Base-by-base conservation (phyloP, 37 sponge, comb jelly and placozoan genomes). In the Aphrocallistes beatrix region DNA sequence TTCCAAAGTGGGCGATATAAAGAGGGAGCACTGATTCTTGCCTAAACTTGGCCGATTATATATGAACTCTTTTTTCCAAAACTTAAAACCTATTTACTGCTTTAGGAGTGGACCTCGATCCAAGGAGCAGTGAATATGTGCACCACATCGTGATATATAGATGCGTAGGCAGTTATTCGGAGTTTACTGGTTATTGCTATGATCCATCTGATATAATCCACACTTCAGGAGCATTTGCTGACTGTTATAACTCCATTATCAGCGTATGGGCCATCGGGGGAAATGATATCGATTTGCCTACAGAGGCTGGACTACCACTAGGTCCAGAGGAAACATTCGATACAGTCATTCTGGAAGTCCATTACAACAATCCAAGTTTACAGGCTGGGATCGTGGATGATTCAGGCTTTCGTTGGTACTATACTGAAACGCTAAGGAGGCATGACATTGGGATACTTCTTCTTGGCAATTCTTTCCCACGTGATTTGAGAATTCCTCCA, bases 311-410 rank as follows among this genome's bases (percentile, higher is more conserved):
- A n/a, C 84, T 81, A 32, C 90, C 92, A 17, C 36, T 92, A 50
- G 92, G 92, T 81, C 69, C 86, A 36, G 50, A 75, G 28, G 30
- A 17, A 34, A 21, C 82, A 9, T 37, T 32, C 34, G 85, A 84
- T 38, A 0, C 81, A 25, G 39, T 92, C 30, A 84, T 90, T 0
- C 6, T 42, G 13, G 86, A 92, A 37, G 85, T 92, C 51, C 92
- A 92, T 38, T 92, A 90, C 51, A 86, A 92, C 81, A 92, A 92
- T 47, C 90, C 88, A 21, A 0, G 40, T 17, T 8, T 28, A 6
- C 1, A 36, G 47, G 39, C 45, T 42, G 45, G 45, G 6, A 37
- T 81, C 21, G 82, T 81, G 82, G 82, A 81, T 10, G 37, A 37
- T 37, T 81, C 82, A 37, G 82, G 82, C 0, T 37, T 81, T 0